Evolutionary conservation across 2,888 invertebrate genomes (phyloP), one percentile per base, ranked within the genome.

Genomic region (Caenorhabditis drosophilae): DNA sequence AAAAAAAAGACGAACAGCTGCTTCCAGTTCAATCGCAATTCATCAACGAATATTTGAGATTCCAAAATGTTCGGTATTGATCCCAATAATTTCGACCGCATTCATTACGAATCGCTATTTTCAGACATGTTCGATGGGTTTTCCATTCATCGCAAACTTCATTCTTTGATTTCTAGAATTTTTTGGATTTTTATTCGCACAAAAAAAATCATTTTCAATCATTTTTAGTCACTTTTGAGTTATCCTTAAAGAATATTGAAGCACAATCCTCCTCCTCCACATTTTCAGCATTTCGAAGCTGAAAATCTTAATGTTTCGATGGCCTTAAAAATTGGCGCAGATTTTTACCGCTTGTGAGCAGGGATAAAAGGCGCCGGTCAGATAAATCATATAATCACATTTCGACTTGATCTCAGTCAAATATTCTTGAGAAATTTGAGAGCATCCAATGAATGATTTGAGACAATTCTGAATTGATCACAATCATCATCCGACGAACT

Each of bases 51-150:
- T 31, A 31, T 12, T 41, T 54, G n/a, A 54, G 15, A 26, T 54
- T 40, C 60, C 60, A 60, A 20, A 38, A 60, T 6, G 60, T 53
- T 40, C 54, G 49, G 49, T 60, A 60, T 45, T 60, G 60, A 25
- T 60, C 54, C 60, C 60, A 60, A 15, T 60, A 60, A 31, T 54
- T 60, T 50, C 53, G 36, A 40, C 60, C 49, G 49, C 60, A 60
- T 9, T 49, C 60, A 22, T 54, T 49, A 1, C 54, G 53, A 15
- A 60, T 54, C 15, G 60, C 54, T 54, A 53, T 54, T 46, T 60
- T 60, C 15, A 60, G 27, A 11, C 60, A 60, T 11, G 60, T 50
- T 23, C 60, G 60, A 20, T 60, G 42, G 6, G 22, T 9, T 15
- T 23, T 26, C 59, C 59, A 59, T 15, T 41, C 47, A 0, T 6